Conservation (phyloP, 1,140 invertebrate genomes). For the Sinonovacula constricta region DNA sequence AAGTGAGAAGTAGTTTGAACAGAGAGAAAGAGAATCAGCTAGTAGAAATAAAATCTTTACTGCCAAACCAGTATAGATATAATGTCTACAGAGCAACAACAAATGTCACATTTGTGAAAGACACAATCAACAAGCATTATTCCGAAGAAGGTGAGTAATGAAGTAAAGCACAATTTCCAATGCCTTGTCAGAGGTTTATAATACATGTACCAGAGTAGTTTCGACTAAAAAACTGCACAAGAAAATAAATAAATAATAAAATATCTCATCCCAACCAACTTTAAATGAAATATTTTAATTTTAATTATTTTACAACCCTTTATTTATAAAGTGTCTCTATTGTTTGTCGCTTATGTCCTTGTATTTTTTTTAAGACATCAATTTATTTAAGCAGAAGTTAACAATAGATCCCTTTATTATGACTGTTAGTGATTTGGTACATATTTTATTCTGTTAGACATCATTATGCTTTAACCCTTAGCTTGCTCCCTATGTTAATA, state of each 20-base stretch:
- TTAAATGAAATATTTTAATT: too few species aligned
- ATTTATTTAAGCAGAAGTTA: not conserved
- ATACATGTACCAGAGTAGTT: too few species aligned
- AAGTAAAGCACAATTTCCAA: too few species aligned
- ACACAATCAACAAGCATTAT: constrained; percentile 49
- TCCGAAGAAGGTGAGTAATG: constrained; percentile 65
- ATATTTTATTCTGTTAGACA: too few species aligned
- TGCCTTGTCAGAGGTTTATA: too few species aligned
- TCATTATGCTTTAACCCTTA: too few species aligned
- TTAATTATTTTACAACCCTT: constrained; percentile 2
- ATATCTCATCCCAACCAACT: too few species aligned
- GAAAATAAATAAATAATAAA: too few species aligned
- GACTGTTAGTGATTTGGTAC: not conserved
- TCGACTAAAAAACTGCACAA: too few species aligned
- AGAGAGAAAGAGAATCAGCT: constrained; percentile 57
- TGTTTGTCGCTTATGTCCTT: not conserved
- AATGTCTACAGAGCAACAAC: constrained; percentile 52
- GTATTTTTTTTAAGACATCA: not conserved
- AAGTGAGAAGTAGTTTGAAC: constrained; percentile 59
- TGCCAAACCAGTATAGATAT: constrained; percentile 66
- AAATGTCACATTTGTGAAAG: constrained; percentile 49
- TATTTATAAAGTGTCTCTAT: not conserved
- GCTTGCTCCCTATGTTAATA: too few species aligned
- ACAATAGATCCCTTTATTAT: not conserved
- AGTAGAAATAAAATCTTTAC: constrained; percentile 56